These are phyloP conservation scores for Microdon myrmicae DNA, from an alignment of 2,888 invertebrate species.

Conservation along the genomic window DNA sequence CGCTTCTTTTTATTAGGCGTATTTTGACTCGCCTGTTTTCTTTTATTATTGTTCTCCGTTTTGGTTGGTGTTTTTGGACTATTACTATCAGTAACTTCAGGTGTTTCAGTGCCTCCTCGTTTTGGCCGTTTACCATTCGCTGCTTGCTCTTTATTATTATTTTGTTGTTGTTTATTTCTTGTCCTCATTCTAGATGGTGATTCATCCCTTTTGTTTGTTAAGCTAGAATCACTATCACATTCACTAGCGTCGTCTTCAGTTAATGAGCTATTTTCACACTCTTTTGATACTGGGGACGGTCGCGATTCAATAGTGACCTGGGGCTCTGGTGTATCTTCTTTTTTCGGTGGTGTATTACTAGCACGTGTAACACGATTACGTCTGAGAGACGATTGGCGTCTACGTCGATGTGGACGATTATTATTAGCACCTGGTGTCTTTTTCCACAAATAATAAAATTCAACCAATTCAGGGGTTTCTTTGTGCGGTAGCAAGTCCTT, in stretches of 20 bases:
- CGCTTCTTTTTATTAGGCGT: constrained; percentile 71
- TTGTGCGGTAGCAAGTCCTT: constrained; percentile 97
- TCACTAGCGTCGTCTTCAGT: constrained; percentile 93
- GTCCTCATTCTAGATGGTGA: constrained; percentile 91
- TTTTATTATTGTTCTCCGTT: constrained; percentile 54
- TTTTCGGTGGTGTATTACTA: constrained; percentile 81
- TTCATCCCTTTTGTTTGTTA: constrained; percentile 78
- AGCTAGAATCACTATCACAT: constrained; percentile 93
- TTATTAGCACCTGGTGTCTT: constrained; percentile 98
- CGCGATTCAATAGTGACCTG: constrained; percentile 68
- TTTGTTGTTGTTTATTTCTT: constrained; percentile 84
- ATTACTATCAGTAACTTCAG: constrained; percentile 64
- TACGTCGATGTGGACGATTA: constrained; percentile 91
- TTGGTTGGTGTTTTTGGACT: constrained; percentile 69
- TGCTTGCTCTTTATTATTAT: constrained; percentile 64
- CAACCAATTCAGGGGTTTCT: constrained; percentile 96
- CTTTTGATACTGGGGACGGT: constrained; percentile 77
- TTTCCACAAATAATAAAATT: constrained; percentile 99
- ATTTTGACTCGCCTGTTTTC: constrained; percentile 66
- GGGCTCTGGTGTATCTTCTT: constrained; percentile 77
- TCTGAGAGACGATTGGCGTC: constrained; percentile 86
- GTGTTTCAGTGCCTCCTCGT: constrained; percentile 73
- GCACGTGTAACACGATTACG: constrained; percentile 85
- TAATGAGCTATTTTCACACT: constrained; percentile 82
- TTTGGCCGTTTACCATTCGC: constrained; percentile 70